Base-by-base conservation (phyloP, 2,888 invertebrate genomes). In the Nomada lathburiana region DNA sequence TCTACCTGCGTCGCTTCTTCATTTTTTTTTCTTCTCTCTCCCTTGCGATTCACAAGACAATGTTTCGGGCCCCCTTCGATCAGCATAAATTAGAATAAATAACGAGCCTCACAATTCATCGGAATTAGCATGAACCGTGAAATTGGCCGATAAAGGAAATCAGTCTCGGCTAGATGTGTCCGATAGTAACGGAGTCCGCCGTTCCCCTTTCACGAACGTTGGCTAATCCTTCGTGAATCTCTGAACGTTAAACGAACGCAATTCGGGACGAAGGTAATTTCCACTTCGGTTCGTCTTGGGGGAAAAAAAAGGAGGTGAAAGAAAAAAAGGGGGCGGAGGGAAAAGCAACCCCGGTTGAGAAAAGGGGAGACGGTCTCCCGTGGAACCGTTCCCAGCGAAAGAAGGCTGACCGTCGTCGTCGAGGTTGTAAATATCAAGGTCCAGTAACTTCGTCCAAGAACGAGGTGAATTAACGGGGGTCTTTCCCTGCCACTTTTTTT, bases 1-100 rank as follows among this genome's bases (percentile, higher is more conserved):
- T 79, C 82, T 87, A 87, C 82, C 86, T 85, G 84, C n/a, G 69
- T 77, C 80, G 77, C 70, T 74, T 36, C 36, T 36, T 36, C 36
- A 5, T 36, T 82, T 80, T 81, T 68, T 81, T 55, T 1, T 26
- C 80, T 68, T 81, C 52, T 72, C 71, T 65, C 65, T 79, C 73
- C 62, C 81, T 73, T 60, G 73, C 76, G 57, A 83, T 88, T 84
- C 82, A 67, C 73, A 73, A 89, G 85, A 89, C 89, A 87, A 87
- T 88, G 81, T 80, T 67, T 77, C 44, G 60, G 55, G 76, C 73
- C 80, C 63, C 75, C 76, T n/a, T 75, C 80, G 86, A 89, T 91
- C 89, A 83, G 88, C 89, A 91, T 91, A 90, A 83, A 91, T 91
- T 90, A 86, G 85, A 91, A 89, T 90, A 90, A 87, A 87, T 91